These are phyloP conservation scores for Talpa occidentalis DNA, from an alignment of 2,113 vertebrate species.

Conservation along the genomic window DNA sequence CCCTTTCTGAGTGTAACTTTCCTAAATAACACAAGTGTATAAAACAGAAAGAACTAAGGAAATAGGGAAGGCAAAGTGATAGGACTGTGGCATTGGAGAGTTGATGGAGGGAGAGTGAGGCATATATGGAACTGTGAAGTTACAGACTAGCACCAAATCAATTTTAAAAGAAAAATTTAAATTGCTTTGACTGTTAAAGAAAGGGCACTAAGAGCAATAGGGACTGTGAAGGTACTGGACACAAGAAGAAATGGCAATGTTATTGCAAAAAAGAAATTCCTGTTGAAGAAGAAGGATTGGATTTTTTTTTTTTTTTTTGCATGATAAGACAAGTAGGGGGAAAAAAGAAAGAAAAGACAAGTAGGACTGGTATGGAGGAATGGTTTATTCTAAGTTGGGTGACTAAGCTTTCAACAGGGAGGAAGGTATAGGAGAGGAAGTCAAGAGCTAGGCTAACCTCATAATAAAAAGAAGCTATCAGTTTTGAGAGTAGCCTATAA, in stretches of 20 bases:
- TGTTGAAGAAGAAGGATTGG: neutral
- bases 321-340: neutral
- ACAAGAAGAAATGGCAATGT: neutral
- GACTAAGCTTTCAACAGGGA: neutral
- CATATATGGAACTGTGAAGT: no score
- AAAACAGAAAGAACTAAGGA: neutral
- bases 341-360: no score
- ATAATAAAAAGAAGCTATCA: neutral
- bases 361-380: neutral
- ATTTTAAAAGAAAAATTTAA: neutral
- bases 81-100: no score
- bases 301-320: neutral
- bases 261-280: constrained; percentile 13
- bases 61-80: no score
- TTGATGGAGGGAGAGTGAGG: no score
- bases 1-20: neutral
- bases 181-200: neutral
- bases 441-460: neutral
- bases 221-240: neutral
- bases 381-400: neutral
- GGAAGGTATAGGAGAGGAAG: neutral
- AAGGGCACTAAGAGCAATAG: neutral
- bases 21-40: neutral
- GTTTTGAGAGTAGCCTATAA: neutral
- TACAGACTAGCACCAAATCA: no score